Base-by-base conservation (phyloP, 2,113 vertebrate genomes). In the Falco punctatus region DNA sequence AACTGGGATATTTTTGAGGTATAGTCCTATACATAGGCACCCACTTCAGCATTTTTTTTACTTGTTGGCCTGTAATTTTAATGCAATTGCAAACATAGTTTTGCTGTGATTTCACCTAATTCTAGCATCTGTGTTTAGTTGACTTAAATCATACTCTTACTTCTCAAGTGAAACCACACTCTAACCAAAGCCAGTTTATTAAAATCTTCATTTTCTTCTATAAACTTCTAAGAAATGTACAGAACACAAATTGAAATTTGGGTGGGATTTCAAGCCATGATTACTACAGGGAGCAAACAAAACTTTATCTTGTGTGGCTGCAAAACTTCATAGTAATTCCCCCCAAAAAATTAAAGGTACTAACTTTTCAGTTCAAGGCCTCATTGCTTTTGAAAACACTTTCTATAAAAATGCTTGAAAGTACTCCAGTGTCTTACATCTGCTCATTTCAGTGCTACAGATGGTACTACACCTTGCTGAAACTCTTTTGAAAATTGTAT, bases 91-190 rank as follows among this genome's bases (percentile, higher is more conserved):
- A 91, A 94, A 78, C 54, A 81, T 57, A 93, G 32, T 59, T 97
- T 93, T 84, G 7, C 52, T 93, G 32, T 92, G 72, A 95, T 90
- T 97, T 95, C 84, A 88, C 90, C 74, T 64, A 94, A 55, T 13
- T 81, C 70, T 55, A 92, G 32, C 81, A 85, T 97, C 88, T 96
- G 82, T 93, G 51, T 79, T 92, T 88, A 22, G 74, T 88, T 97
- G 64, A 90, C 54, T 92, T 97, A 84, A 96, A 86, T 95, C n/a
- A 91, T 70, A n/a, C 18, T 70, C 32, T 35, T 14, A 8, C 88
- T 95, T 92, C 88, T 66, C 35, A 78, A 74, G 57, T 70, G 81
- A 97, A 97, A 96, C 83, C 88, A 88, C 89, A 83, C 22, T 4
- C 58, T 88, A 96, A 70, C 44, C 23, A 69, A 88, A 94, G 40